Evolutionary conservation across 2,888 invertebrate genomes (phyloP).

Genomic region (Eristalis arbustorum): DNA sequence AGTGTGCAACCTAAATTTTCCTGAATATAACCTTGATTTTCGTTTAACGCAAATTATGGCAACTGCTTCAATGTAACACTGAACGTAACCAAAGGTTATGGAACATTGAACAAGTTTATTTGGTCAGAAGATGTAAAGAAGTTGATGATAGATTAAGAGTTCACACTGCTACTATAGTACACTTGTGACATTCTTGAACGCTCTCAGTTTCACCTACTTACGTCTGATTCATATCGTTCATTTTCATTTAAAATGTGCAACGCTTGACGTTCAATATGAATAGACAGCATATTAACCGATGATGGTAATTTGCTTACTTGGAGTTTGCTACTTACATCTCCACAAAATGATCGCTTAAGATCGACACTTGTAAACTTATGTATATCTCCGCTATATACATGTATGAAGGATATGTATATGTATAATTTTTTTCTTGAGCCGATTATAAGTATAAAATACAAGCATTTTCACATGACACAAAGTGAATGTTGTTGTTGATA

Average conservation of each 20-base stretch:
- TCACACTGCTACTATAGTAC: not conserved
- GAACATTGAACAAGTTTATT: slow-evolving; percentile 7
- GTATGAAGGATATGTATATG: too few relatives aligned
- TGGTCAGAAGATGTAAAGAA: slow-evolving; percentile 30
- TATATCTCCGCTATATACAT: not conserved
- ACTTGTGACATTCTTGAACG: slow-evolving; percentile 14
- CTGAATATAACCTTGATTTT: slow-evolving; percentile 65
- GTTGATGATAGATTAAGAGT: not conserved
- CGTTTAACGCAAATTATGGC: slow-evolving; percentile 63
- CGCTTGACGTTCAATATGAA: not conserved
- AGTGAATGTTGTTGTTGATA: slow-evolving; percentile 38
- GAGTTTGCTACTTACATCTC: slow-evolving; percentile 34
- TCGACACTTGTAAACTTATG: slow-evolving; percentile 32
- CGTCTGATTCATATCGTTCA: not conserved
- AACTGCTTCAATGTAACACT: slow-evolving; percentile 49
- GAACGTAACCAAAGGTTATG: slow-evolving; percentile 47
- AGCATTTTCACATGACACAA: slow-evolving; percentile 36
- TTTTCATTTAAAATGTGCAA: slow-evolving; percentile 1
- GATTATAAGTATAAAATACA: not conserved
- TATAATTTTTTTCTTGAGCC: not conserved
- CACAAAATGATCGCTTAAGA: slow-evolving; percentile 26
- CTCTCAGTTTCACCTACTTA: slow-evolving; percentile 1
- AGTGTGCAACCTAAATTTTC: slow-evolving; percentile 64
- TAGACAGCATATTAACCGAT: slow-evolving; percentile 2
- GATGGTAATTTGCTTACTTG: slow-evolving; percentile 33